A percentile compares a stretch with the other conserved stretches of the same genome.
phyloP scores from a whole-genome alignment of 64 coral and sea anemone species.

The Hydrozoanthus tunicans region DNA sequence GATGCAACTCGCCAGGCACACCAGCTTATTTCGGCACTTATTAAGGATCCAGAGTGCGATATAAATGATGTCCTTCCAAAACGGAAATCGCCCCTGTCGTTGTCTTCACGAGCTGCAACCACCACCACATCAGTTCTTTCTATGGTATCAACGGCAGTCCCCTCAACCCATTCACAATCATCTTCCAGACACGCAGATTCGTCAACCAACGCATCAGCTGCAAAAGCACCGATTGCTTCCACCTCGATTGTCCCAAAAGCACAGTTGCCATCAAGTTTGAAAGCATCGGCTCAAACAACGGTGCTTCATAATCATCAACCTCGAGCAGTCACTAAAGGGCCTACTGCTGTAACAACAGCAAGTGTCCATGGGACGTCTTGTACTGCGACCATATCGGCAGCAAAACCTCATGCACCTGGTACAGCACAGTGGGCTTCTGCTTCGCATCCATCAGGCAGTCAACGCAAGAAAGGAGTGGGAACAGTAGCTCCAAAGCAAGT shows the following conservation, averaged over 20 bases:
- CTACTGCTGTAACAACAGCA: neutral
- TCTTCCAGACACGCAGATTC: constrained; percentile 47
- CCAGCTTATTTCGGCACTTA: constrained; percentile 84
- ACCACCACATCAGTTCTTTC: constrained; percentile 62
- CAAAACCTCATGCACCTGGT: constrained; percentile 46
- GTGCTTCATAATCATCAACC: constrained; percentile 24
- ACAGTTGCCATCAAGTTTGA: neutral
- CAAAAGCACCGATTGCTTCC: constrained; percentile 46
- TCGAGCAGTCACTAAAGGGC: neutral
- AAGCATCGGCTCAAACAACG: neutral
- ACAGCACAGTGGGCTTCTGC: constrained; percentile 51
- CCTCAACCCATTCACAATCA: constrained; percentile 43
- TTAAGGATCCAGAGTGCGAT: constrained; percentile 98
- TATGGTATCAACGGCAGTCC: constrained; percentile 39
- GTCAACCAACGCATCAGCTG: constrained; percentile 30
- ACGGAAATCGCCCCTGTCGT: constrained; percentile 71
- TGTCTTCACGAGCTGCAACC: constrained; percentile 52
- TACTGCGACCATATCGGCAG: neutral
- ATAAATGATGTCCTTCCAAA: constrained; percentile 98
- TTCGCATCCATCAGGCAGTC: constrained; percentile 14
- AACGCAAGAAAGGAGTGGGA: constrained; percentile 21
- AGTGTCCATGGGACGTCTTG: neutral
- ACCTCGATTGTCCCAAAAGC: constrained; percentile 11
- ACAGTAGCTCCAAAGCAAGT: neutral
- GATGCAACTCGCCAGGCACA: constrained; percentile 95